Base-by-base conservation (phyloP, 2,797 vertebrate genomes). In the Danio aesculapii region DNA sequence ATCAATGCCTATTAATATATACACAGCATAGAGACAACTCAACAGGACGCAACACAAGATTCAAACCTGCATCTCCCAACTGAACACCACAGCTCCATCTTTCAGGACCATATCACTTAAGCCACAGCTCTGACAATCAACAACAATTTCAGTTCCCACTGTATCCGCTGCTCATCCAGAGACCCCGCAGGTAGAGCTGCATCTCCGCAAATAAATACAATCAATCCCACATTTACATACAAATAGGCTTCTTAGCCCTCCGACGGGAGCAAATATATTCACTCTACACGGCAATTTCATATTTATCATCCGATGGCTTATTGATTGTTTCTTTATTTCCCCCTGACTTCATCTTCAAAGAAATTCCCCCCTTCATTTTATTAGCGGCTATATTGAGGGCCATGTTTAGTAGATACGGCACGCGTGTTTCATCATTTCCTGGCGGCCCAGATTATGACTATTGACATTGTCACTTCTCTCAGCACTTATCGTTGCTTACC, bases 401-500 rank as follows among this genome's bases (percentile, higher is more conserved):
- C 90, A 91, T 90, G 91, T 92, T 84, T 82, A 90, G 87, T 87
- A 89, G 93, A 92, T 91, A 91, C 71, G 89, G 84, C 88, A 82
- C 91, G 90, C 86, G 90, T 74, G 90, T 89, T 95, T 95, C 94
- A 95, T 97, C 95, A 95, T 94, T 94, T 94, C 88, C 93, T 88
- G 88, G 91, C 92, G 78, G 86, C 91, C 92, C 89, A 90, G 91
- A 92, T 96, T 95, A 95, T 92, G 89, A 94, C 91, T 96, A 96
- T 96, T 96, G 95, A 95, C 92, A 89, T 87, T 94, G 95, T 96
- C 96, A 96, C 91, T 93, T 96, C 94, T 93, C 87, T 93, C 85
- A 83, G 88, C 91, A 83, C 93, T 95, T 93, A 96, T 95, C 93
- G 67, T 89, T 93, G 92, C 94, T 95, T 95, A 94, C 91, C 85